Conservation (phyloP, 2,113 vertebrate species). For the human (Homo sapiens) region GRCh38 chrX:16491501-16492000, state of each 20-base stretch:
- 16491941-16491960: neutral
- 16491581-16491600: neutral
- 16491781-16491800: slow-evolving; percentile 51
- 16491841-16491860: slow-evolving; percentile 42
- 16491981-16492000: neutral
- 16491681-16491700: neutral
- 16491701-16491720: neutral
- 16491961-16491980: neutral
- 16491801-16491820: slow-evolving; percentile 41
- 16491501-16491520: neutral
- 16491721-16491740: neutral
- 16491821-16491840: slow-evolving; percentile 18
- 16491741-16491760: slow-evolving; percentile 47
- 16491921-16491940: neutral
- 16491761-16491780: slow-evolving; percentile 41
- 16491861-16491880: slow-evolving; percentile 11
- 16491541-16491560: neutral
- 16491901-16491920: neutral
- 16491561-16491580: neutral
- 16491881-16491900: slow-evolving; percentile 9
- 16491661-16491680: neutral
- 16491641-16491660: neutral
- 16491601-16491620: neutral
- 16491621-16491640: neutral
- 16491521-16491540: neutral